phyloP scores from a whole-genome alignment of 2,113 vertebrate genomes.

The Monarcha castaneiventris region DNA sequence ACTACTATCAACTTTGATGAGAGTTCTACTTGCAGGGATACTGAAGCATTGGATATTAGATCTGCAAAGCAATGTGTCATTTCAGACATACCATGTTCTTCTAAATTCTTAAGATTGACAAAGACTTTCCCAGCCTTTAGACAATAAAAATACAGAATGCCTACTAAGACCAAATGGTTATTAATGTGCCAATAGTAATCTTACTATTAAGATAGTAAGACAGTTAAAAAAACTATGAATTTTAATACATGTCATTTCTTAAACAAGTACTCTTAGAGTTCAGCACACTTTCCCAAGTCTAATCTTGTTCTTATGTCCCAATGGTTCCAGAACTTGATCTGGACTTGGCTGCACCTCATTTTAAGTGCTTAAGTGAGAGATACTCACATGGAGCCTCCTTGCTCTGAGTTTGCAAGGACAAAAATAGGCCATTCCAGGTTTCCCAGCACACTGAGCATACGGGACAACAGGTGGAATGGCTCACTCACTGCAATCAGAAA shows the following conservation, averaged over 20 bases:
- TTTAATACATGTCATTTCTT: neutral
- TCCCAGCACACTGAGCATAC: neutral
- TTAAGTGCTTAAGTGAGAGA: neutral
- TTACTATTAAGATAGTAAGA: neutral
- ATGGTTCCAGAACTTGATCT: fast-evolving
- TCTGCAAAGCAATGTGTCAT: neutral
- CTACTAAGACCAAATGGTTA: neutral
- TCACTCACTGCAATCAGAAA: neutral
- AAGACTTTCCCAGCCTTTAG: neutral
- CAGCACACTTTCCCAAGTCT: neutral
- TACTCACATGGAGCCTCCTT: neutral
- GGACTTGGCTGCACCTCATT: neutral
- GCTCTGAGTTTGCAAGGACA: neutral
- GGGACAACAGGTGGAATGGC: neutral
- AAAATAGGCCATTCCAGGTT: neutral
- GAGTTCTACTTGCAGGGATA: neutral
- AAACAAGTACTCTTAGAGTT: neutral
- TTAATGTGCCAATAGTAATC: neutral
- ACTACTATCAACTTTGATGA: neutral
- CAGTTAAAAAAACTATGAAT: neutral
- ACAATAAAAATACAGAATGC: neutral
- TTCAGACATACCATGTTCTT: neutral
- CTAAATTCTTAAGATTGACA: neutral
- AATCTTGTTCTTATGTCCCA: neutral
- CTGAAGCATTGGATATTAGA: neutral